A percentile compares a stretch with the other conserved stretches of the same genome.
Evolutionary conservation across 2,113 vertebrate species (phyloP).

Genomic region (Microtus montanus): DNA sequence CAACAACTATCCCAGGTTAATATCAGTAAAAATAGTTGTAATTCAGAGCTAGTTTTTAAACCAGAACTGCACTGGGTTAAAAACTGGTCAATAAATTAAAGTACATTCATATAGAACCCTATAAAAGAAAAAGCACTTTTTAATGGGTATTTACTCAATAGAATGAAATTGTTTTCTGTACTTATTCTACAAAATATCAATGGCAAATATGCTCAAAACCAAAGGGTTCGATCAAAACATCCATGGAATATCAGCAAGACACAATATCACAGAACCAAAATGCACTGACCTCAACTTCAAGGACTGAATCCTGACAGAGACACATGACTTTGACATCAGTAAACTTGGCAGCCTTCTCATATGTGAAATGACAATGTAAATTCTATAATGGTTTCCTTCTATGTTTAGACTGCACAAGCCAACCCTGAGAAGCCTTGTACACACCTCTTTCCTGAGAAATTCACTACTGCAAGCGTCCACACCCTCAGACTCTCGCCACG

Average conservation of each 20-base stretch:
- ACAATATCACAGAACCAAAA: neutral
- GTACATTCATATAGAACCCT: neutral
- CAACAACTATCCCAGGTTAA: neutral
- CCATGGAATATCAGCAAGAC: neutral
- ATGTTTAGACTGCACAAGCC: neutral
- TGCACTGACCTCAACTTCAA: neutral
- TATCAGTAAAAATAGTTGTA: slow-evolving; percentile 24
- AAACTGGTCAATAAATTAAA: slow-evolving; percentile 38
- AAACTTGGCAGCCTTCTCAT: neutral
- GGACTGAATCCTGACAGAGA: neutral
- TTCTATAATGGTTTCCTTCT: neutral
- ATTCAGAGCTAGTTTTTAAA: neutral
- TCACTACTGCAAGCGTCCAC: neutral
- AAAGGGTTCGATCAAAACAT: slow-evolving; percentile 6
- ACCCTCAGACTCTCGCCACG: neutral
- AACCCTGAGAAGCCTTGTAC: neutral
- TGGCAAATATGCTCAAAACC: neutral
- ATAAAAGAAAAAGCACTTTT: slow-evolving; percentile 44
- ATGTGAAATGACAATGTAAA: neutral
- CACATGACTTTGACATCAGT: neutral
- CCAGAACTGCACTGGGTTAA: neutral
- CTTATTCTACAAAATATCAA: neutral
- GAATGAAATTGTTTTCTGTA: neutral
- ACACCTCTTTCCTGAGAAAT: neutral
- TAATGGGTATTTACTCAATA: neutral